phyloP scores from a whole-genome alignment of 2,113 vertebrate genomes.

The Lophura nycthemera region DNA sequence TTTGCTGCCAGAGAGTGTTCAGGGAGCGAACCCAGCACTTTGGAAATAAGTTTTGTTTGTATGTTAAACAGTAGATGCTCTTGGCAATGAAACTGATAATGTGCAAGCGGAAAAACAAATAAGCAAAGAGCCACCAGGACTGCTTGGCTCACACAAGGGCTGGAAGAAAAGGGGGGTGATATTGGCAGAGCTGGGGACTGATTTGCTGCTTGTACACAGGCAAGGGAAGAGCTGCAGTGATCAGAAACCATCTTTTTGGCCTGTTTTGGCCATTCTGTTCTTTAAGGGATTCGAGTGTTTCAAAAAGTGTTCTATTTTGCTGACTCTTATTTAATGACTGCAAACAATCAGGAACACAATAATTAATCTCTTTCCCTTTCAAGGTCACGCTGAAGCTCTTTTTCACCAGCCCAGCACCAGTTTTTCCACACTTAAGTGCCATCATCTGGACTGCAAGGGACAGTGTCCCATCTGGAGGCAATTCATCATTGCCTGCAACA shows the following conservation, averaged over 20 bases:
- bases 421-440: background rate
- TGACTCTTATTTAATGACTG: background rate
- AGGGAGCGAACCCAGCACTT: background rate
- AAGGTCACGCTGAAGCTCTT: background rate
- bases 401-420: background rate
- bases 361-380: background rate
- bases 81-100: slow-evolving; percentile 15
- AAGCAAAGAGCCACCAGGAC: background rate
- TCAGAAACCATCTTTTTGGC: background rate
- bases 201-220: background rate
- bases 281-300: background rate
- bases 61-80: background rate
- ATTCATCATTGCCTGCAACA: background rate
- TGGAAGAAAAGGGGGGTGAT: background rate
- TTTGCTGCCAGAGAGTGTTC: slow-evolving; percentile 25
- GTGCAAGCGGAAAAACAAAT: background rate
- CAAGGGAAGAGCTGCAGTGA: background rate
- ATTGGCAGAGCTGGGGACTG: background rate
- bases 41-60: background rate
- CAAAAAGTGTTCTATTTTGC: background rate
- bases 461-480: background rate
- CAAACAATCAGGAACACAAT: background rate
- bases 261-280: background rate
- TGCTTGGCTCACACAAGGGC: background rate
- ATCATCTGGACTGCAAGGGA: background rate